Evolutionary conservation across 2,113 vertebrate species (phyloP).

Genomic region (human): DNA sequence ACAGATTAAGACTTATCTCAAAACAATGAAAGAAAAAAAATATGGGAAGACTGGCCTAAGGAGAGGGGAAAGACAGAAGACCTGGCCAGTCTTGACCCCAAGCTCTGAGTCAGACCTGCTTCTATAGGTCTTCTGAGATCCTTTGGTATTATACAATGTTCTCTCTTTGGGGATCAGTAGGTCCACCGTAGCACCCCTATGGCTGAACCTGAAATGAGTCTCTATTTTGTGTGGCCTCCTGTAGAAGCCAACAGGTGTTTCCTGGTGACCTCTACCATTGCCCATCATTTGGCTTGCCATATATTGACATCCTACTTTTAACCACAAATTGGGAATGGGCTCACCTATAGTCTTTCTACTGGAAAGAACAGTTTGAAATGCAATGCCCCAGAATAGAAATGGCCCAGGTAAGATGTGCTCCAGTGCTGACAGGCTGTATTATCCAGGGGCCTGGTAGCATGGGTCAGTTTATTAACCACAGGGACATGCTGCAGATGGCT

Average conservation of each 20-base stretch:
- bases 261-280: not conserved
- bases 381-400: not conserved
- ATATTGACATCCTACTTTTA: not conserved
- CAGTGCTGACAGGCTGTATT: not conserved
- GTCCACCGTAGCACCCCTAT: not conserved
- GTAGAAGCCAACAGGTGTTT: not conserved
- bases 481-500: not conserved
- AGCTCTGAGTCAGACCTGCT: not conserved
- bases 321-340: not conserved
- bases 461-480: not conserved
- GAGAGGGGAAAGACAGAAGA: not conserved
- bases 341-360: not conserved
- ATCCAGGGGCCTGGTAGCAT: not conserved
- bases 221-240: not conserved
- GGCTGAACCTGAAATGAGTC: not conserved
- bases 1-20: too few species aligned
- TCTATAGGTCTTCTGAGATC: not conserved
- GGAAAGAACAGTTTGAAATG: not conserved
- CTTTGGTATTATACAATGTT: not conserved
- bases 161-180: not conserved
- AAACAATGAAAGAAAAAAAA: not conserved
- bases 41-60: not conserved
- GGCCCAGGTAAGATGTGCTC: not conserved
- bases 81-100: not conserved
- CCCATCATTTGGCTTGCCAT: not conserved